These are phyloP conservation scores for Tachina fera DNA, from an alignment of 2,888 invertebrate species.

Conservation along the genomic window DNA sequence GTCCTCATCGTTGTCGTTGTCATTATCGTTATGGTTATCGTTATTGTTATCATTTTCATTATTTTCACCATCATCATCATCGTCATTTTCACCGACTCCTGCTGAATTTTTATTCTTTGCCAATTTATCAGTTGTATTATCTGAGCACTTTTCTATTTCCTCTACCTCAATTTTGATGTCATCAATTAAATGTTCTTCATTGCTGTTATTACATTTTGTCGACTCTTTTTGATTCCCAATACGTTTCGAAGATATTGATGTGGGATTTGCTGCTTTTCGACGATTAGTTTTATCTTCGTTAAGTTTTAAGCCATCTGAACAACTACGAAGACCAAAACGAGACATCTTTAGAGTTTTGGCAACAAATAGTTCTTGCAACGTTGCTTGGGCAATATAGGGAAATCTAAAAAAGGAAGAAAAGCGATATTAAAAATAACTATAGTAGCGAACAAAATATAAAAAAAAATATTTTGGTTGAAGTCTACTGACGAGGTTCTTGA, in stretches of 20 bases:
- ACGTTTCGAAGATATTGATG: slow-evolving; percentile 64
- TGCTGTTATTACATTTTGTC: slow-evolving; percentile 54
- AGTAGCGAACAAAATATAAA: neutral
- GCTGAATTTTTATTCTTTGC: slow-evolving; percentile 66
- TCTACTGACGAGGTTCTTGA: too few relatives aligned
- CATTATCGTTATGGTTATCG: slow-evolving; percentile 23
- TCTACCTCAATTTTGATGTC: slow-evolving; percentile 70
- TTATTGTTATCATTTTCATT: slow-evolving; percentile 28
- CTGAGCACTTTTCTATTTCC: slow-evolving; percentile 63
- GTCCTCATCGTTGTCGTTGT: slow-evolving; percentile 14
- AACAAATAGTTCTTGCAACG: neutral
- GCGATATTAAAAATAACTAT: neutral
- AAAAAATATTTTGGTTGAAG: neutral
- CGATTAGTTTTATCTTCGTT: slow-evolving; percentile 74
- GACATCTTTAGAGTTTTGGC: slow-evolving; percentile 75
- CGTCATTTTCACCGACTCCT: slow-evolving; percentile 61
- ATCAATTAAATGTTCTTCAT: slow-evolving; percentile 60
- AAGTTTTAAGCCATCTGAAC: slow-evolving; percentile 77
- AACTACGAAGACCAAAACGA: slow-evolving; percentile 78
- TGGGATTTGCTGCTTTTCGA: slow-evolving; percentile 68
- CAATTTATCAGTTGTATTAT: slow-evolving; percentile 58
- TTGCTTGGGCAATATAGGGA: neutral
- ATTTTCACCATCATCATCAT: slow-evolving; percentile 37
- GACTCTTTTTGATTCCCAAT: slow-evolving; percentile 64
- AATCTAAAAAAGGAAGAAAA: slow-evolving; percentile 36